Percentiles rank a stretch among this genome's conserved stretches.
Evolutionary conservation across 1,140 invertebrate species (phyloP).

Genomic region (Anagrus nilaparvatae): DNA sequence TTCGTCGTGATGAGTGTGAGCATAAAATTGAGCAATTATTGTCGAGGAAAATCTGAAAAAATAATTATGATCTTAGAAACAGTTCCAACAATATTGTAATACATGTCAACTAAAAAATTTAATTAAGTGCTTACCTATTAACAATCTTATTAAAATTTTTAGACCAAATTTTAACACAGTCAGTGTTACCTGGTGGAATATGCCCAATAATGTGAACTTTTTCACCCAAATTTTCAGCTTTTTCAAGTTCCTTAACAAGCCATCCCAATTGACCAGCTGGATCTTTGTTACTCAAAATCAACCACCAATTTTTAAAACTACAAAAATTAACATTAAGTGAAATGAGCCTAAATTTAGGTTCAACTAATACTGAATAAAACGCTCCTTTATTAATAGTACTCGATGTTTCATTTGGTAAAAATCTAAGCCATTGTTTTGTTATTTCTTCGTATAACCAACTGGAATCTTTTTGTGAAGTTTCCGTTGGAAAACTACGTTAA

Average conservation of each 20-base stretch:
- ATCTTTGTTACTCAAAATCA: slow-evolving; percentile 91
- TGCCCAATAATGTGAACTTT: slow-evolving; percentile 97
- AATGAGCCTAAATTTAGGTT: slow-evolving; percentile 78
- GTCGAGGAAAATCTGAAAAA: slow-evolving; percentile 68
- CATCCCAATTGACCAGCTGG: slow-evolving; percentile 88
- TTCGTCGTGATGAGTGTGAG: slow-evolving; percentile 91
- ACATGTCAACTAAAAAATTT: background rate
- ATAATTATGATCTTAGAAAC: background rate
- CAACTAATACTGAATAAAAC: slow-evolving; percentile 79
- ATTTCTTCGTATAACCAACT: slow-evolving; percentile 89
- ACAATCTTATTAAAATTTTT: slow-evolving; percentile 85
- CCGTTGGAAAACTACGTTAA: slow-evolving; percentile 68
- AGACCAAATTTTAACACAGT: slow-evolving; percentile 86
- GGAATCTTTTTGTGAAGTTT: slow-evolving; percentile 68
- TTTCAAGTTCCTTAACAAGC: slow-evolving; percentile 87
- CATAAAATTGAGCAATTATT: slow-evolving; percentile 88
- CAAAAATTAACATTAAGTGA: slow-evolving; percentile 93
- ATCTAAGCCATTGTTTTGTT: slow-evolving; percentile 73
- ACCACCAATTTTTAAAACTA: slow-evolving; percentile 95
- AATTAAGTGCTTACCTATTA: slow-evolving; percentile 47
- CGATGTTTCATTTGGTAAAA: slow-evolving; percentile 76
- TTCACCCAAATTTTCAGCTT: slow-evolving; percentile 83
- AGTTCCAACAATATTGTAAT: background rate
- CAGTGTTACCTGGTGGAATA: slow-evolving; percentile 89
- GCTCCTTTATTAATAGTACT: slow-evolving; percentile 76